Conservation (phyloP, 2,113 vertebrate genomes). For the Amphilophus citrinellus region DNA sequence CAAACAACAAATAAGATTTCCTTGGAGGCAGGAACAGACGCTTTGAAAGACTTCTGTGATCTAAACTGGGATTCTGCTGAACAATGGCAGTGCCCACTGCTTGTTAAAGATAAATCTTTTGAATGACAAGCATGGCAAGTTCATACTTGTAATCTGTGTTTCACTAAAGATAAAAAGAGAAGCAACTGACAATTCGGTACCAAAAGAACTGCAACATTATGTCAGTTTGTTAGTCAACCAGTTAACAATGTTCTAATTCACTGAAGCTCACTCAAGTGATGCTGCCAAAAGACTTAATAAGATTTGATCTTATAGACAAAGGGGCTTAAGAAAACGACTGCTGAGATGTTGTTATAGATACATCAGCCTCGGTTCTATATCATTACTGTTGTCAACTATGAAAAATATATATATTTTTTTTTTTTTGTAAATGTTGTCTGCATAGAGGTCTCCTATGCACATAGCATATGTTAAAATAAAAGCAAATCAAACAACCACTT, state of each 20-base stretch:
- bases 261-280: background rate
- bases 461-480: background rate
- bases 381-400: background rate
- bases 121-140: slow-evolving; percentile 9
- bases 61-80: background rate
- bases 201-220: background rate
- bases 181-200: background rate
- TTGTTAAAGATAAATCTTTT: slow-evolving; percentile 11
- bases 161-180: slow-evolving; percentile 20
- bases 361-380: accelerated
- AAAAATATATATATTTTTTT: background rate
- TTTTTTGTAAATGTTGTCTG: background rate
- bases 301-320: background rate
- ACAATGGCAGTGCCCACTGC: background rate
- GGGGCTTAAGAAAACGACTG: background rate
- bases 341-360: background rate
- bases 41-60: slow-evolving; percentile 28
- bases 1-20: slow-evolving; percentile 28
- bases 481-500: background rate
- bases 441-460: background rate
- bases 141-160: slow-evolving; percentile 9
- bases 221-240: slow-evolving; percentile 10
- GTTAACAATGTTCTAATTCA: slow-evolving; percentile 12
- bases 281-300: slow-evolving; percentile 18
- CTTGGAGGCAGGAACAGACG: slow-evolving; percentile 10